Evolutionary conservation across 2,888 invertebrate genomes (phyloP).

Genomic region (Achlya flavicornis): DNA sequence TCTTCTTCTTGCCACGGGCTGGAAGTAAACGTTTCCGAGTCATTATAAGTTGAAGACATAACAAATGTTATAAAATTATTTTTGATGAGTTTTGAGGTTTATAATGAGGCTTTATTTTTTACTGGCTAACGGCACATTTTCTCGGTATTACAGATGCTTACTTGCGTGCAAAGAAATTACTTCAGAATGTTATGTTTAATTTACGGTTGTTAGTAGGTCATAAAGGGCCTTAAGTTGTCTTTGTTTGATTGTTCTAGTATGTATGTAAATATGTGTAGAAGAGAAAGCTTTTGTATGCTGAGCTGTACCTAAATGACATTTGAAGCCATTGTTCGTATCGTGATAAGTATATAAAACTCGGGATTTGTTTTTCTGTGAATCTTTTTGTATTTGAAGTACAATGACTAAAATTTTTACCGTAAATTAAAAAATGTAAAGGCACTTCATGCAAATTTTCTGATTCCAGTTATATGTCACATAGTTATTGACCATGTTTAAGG

Average conservation of each 20-base stretch:
- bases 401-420: not conserved
- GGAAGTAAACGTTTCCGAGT: constrained; percentile 41
- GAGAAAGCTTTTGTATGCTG: constrained; percentile 52
- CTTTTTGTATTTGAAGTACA: not conserved
- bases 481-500: too few species aligned
- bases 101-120: too few species aligned
- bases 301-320: constrained; percentile 44
- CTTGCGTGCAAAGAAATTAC: constrained; percentile 30
- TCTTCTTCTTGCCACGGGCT: constrained; percentile 92
- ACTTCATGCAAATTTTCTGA: too few species aligned
- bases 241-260: constrained; percentile 29
- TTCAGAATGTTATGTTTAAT: constrained; percentile 22
- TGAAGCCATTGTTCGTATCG: constrained; percentile 43
- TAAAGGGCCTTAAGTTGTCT: constrained; percentile 32
- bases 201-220: constrained; percentile 28
- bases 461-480: too few species aligned
- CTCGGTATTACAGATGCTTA: constrained; percentile 15
- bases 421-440: too few species aligned
- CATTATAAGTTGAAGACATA: not conserved
- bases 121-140: too few species aligned
- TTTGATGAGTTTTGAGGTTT: not conserved
- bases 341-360: constrained; percentile 19
- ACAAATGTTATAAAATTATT: too few species aligned
- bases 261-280: constrained; percentile 35
- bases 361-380: constrained; percentile 20